phyloP scores from a whole-genome alignment of 2,888 invertebrate genomes.

The Labia minor region DNA sequence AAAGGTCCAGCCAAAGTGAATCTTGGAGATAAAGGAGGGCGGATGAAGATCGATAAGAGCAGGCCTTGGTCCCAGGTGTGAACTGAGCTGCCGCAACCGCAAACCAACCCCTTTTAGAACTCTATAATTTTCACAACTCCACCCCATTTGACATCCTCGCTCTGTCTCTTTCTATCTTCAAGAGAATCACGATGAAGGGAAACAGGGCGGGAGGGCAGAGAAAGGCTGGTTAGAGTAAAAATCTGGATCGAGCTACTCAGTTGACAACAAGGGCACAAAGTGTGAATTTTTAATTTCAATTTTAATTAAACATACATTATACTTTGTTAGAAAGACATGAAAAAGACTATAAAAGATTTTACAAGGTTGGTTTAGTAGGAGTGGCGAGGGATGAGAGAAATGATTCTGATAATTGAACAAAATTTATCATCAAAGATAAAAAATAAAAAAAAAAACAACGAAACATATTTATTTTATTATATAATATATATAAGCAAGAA shows the following conservation, averaged over 20 bases:
- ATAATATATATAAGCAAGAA: too few relatives aligned
- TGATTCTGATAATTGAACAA: too few relatives aligned
- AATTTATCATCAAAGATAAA: too few relatives aligned
- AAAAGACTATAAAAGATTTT: not conserved
- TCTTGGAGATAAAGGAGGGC: too few relatives aligned
- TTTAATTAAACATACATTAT: not conserved
- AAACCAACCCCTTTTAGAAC: not conserved
- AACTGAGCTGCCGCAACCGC: not conserved
- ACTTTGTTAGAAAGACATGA: constrained; percentile 1
- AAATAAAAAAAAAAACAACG: too few relatives aligned
- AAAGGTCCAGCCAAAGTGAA: too few relatives aligned
- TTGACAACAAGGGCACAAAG: not conserved
- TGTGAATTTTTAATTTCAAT: constrained; percentile 13
- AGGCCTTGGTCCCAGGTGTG: not conserved
- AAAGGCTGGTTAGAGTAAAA: not conserved
- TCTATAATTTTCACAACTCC: not conserved
- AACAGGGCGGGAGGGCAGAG: too few relatives aligned
- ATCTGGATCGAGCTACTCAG: not conserved
- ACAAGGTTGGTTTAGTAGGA: too few relatives aligned
- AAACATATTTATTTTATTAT: too few relatives aligned
- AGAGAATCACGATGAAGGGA: too few relatives aligned
- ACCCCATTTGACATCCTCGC: not conserved
- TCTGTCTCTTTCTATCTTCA: too few relatives aligned
- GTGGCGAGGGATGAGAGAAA: too few relatives aligned
- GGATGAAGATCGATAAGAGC: not conserved